Percentiles rank a stretch among this genome's conserved stretches.
phyloP scores from a whole-genome alignment of 2,113 vertebrate species.

The Tragelaphus strepsiceros region DNA sequence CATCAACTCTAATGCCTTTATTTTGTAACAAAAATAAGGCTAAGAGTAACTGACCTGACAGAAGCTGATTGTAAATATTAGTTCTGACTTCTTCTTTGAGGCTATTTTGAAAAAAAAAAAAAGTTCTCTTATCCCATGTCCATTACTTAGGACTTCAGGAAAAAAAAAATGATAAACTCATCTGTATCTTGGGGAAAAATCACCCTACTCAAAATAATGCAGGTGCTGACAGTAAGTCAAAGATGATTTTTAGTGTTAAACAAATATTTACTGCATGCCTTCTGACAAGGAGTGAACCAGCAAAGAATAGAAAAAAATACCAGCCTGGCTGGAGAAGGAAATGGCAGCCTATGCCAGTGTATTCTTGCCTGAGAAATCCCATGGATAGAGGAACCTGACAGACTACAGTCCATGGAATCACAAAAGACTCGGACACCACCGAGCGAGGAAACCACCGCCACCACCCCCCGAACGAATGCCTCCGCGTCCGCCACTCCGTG shows the following conservation, averaged over 20 bases:
- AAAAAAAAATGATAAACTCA: background rate
- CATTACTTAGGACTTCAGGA: background rate
- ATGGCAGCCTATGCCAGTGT: background rate
- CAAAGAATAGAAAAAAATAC: background rate
- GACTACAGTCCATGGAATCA: background rate
- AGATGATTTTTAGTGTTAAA: background rate
- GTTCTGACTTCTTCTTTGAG: background rate
- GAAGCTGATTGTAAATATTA: background rate
- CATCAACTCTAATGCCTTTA: background rate
- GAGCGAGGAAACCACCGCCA: background rate
- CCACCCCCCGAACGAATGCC: background rate
- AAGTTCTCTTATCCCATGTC: too few relatives aligned
- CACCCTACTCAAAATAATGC: background rate
- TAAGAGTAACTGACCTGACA: background rate
- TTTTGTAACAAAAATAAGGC: background rate
- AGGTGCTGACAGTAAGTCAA: background rate
- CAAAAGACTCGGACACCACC: background rate
- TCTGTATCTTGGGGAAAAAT: background rate
- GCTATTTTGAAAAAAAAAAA: background rate
- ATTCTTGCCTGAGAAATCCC: background rate
- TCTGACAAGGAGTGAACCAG: background rate
- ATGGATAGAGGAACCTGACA: background rate
- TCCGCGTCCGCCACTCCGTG: fast-evolving
- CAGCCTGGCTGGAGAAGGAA: background rate
- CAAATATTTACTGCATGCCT: background rate